Base-by-base conservation (phyloP, 1,140 invertebrate genomes). In the Ylistrum balloti region DNA sequence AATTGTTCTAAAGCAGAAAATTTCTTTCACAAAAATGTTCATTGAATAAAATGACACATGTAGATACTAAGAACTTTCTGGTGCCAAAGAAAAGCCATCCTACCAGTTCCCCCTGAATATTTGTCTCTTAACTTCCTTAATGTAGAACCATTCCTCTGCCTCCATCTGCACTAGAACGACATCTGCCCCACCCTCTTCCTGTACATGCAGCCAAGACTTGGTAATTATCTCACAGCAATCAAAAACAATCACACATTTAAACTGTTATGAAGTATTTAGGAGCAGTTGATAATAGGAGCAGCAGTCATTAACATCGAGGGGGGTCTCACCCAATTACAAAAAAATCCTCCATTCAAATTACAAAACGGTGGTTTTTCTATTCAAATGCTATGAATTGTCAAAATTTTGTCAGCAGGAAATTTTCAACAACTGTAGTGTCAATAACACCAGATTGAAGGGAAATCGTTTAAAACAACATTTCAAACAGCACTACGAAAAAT, bases 331-430 rank as follows among this genome's bases (percentile, higher is more conserved):
- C 28, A 74, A 74, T n/a, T n/a, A 74, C 56, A 74, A n/a, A 38
- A n/a, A 74, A 74, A 74, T 28, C 56, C 56, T 74, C 56, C 22
- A 74, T 74, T 74, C 56, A 74, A 74, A 74, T 74, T 74, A 74
- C 56, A 74, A n/a, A 28, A 0, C 13, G 56, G 56, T 74, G n/a
- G 41, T 74, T 74, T 74, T 74, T 74, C 56, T 28, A 74, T 28
- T 74, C 56, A 74, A 74, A 74, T 28, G n/a, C 56, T 74, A 74
- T 28, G 56, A 74, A 74, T 74, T n/a, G 56, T 74, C 56, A 74
- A 22, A 74, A 74, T 74, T 74, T 74, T 74, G 22, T 74, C 56
- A 74, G 56, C 56, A 74, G 56, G 56, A 28, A 74, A 74, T 74
- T 74, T 74, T 74, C 56, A 74, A 74, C 56, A 74, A 74, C 56